Conservation (phyloP, 2,888 invertebrate species). For the Drosophila anceps region DNA sequence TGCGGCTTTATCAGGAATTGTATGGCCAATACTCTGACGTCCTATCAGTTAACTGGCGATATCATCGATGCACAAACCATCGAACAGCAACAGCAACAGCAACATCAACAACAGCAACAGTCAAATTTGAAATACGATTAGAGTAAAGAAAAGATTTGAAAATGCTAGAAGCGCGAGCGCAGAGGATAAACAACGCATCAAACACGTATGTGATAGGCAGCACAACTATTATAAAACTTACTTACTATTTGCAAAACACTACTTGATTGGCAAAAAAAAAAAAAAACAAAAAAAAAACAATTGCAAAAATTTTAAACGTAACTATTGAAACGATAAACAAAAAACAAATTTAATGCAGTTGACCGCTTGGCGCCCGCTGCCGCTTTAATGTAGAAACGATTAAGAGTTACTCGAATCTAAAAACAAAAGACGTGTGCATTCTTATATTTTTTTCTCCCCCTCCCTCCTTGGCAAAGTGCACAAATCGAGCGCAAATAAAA, state of each 20-base stretch:
- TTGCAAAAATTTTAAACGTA: conserved; percentile 40
- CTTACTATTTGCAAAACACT: conserved; percentile 33
- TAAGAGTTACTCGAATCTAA: conserved; percentile 56
- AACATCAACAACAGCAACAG: conserved; percentile 19
- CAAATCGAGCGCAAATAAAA: conserved; percentile 30
- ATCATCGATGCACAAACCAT: conserved; percentile 5
- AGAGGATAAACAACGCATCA: conserved; percentile 46
- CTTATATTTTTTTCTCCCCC: conserved; percentile 38
- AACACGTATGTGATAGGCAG: conserved; percentile 68
- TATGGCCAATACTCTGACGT: conserved; percentile 78
- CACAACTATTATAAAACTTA: conserved; percentile 48
- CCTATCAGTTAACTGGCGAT: conserved; percentile 37
- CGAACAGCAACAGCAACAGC: conserved; percentile 21
- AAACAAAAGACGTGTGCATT: conserved; percentile 24
- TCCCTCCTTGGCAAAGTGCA: conserved; percentile 26
- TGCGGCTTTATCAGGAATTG: conserved; percentile 88
- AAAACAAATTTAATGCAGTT: conserved; percentile 42
- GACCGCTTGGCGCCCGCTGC: conserved; percentile 52
- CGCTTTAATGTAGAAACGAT: conserved; percentile 70
- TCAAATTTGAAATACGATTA: conserved; percentile 61
- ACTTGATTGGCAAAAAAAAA: conserved; percentile 26
- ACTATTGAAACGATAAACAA: conserved; percentile 21
- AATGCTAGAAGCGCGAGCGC: conserved; percentile 5
- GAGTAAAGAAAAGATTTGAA: conserved; percentile 25
- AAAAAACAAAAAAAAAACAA: conserved; percentile 27